These are phyloP conservation scores for Diogma glabrata DNA, from an alignment of 2,888 invertebrate genomes.

Conservation along the genomic window DNA sequence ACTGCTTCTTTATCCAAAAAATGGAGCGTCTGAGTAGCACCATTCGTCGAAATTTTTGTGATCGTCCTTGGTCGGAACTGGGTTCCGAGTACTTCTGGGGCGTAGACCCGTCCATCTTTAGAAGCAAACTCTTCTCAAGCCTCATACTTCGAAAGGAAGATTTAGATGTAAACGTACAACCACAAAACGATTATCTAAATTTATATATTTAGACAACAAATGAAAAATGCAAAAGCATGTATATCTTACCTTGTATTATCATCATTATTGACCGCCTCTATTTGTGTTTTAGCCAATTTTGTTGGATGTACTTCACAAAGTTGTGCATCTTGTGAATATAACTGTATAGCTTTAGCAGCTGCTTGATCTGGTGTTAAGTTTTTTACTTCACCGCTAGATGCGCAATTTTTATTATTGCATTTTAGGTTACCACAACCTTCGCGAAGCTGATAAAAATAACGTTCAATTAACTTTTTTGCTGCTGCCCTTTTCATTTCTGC, in stretches of 20 bases:
- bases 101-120: too few relatives aligned
- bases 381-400: slow-evolving; percentile 74
- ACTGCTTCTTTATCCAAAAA: too few relatives aligned
- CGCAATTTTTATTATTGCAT: slow-evolving; percentile 79
- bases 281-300: slow-evolving; percentile 55
- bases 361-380: slow-evolving; percentile 77
- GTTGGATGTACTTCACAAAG: slow-evolving; percentile 63
- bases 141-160: too few relatives aligned
- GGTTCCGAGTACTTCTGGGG: too few relatives aligned
- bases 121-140: too few relatives aligned
- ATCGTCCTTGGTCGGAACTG: too few relatives aligned
- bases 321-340: slow-evolving; percentile 73
- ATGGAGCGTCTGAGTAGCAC: too few relatives aligned
- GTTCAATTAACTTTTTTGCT: slow-evolving; percentile 77
- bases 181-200: too few relatives aligned
- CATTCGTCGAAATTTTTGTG: too few relatives aligned
- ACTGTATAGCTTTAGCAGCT: slow-evolving; percentile 75
- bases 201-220: too few relatives aligned
- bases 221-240: too few relatives aligned
- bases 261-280: background rate
- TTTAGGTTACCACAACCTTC: slow-evolving; percentile 85
- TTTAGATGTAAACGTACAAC: too few relatives aligned
- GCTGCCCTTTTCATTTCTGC: slow-evolving; percentile 64
- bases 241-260: background rate
- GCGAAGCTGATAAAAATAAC: slow-evolving; percentile 84